Conservation (phyloP, 2,113 vertebrate genomes). For the Phrynosoma platyrhinos region DNA sequence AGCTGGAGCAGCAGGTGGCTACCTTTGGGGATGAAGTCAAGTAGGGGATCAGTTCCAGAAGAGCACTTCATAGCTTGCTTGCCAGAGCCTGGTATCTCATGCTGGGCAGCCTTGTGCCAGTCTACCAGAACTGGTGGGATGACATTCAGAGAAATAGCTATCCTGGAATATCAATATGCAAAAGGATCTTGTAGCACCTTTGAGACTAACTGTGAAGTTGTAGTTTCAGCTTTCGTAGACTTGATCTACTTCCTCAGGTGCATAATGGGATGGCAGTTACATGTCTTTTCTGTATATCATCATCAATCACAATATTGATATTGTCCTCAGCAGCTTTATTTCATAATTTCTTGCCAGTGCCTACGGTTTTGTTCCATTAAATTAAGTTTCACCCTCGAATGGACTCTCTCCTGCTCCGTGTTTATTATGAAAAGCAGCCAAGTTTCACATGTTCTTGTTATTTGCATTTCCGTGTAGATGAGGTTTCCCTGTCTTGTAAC, state of each 20-base stretch:
- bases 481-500: neutral
- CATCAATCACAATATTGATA: too few species aligned
- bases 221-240: too few species aligned
- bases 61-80: neutral
- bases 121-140: neutral
- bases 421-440: neutral
- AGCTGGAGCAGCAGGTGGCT: constrained; percentile 25
- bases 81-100: constrained; percentile 4
- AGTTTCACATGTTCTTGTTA: neutral
- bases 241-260: too few species aligned
- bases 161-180: too few species aligned
- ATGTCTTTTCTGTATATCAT: neutral
- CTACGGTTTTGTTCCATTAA: neutral
- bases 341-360: neutral
- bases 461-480: neutral
- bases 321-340: neutral
- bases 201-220: too few species aligned
- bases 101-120: neutral
- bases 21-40: neutral
- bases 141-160: too few species aligned
- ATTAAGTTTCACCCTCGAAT: neutral
- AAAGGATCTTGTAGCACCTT: too few species aligned
- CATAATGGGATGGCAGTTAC: neutral
- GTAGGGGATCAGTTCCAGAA: neutral
- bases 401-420: neutral